Base-by-base conservation (phyloP, 2,888 invertebrate species). In the Taenaris catops region DNA sequence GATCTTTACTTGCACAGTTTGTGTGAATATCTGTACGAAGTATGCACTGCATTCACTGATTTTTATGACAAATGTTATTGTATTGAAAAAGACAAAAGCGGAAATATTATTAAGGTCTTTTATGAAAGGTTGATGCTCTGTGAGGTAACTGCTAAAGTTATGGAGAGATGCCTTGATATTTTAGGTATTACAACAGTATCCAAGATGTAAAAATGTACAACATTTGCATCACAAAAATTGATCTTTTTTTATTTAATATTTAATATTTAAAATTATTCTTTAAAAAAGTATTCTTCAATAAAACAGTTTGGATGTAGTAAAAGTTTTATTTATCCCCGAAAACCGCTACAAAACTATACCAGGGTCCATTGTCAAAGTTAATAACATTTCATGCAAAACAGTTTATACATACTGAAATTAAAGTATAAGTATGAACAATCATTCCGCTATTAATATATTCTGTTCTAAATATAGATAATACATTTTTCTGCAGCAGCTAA, bases 31-130 rank as follows among this genome's bases (percentile, higher is more conserved):
- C 89, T 98, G 44, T 99, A 97, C 78, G 98, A 99, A 61, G 91
- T 99, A 34, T 92, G 96, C n/a, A 92, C 95, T 2, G 89, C 92
- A 1, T 99, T 99, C 67, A 93, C 96, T 0, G 99, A 99, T 69
- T 99, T 99, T 76, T 99, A 99, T 74, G 98, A 98, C 65, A 92
- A 89, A 55, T 99, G 99, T 74, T 99, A 99, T 65, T 99, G 99
- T 66, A 93, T 99, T 29, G 97, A 98, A 69, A 98, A 96, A 69
- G 94, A 98, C 72, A 89, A 91, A 43, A 87, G 81, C 21, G 97
- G 97, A 0, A 91, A 94, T 62, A 91, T 96, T 51, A 73, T 93
- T 1, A 94, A 93, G 61, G 91, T 99, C 4, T 93, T 97, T 68
- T 91, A 92, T 68, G 93, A 94, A 42, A 91, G 99, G 41, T 90